A percentile compares a stretch with the other conserved stretches of the same genome.
Conservation (phyloP, 2,113 vertebrate genomes). For the Plecturocebus donacophilus region DNA sequence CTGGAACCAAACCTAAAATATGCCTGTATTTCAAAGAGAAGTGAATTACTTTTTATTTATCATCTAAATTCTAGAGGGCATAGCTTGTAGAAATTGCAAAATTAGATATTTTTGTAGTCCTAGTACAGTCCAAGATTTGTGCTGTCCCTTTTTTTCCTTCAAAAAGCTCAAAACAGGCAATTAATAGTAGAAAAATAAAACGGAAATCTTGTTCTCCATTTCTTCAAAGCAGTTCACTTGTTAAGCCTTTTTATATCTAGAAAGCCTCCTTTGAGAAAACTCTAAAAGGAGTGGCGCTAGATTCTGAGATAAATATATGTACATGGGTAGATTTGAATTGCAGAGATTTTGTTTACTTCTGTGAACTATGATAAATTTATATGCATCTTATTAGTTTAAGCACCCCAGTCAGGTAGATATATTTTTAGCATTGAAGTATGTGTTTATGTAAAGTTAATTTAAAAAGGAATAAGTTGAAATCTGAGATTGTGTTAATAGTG, state of each 20-base stretch:
- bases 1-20: not conserved
- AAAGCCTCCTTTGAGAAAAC: not conserved
- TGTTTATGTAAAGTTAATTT: conserved; percentile 7
- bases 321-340: not conserved
- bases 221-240: not conserved
- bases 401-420: not conserved
- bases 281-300: not conserved
- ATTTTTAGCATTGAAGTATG: too few relatives aligned
- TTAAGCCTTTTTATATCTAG: not conserved
- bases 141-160: not conserved
- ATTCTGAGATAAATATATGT: not conserved
- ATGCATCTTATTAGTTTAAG: not conserved
- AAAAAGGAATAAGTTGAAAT: not conserved
- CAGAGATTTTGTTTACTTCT: not conserved
- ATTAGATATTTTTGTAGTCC: not conserved
- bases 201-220: not conserved
- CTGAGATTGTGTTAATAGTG: conserved; percentile 6
- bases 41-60: not conserved
- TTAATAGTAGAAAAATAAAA: conserved; percentile 26
- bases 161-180: conserved; percentile 7
- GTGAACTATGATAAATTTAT: not conserved
- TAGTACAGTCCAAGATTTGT: conserved; percentile 1
- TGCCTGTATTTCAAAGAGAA: not conserved
- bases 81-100: conserved; percentile 19
- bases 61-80: conserved; percentile 15